Percentiles rank a stretch among this genome's conserved stretches.
Conservation (phyloP, 2,888 invertebrate species). For the Malthinus flaveolus region DNA sequence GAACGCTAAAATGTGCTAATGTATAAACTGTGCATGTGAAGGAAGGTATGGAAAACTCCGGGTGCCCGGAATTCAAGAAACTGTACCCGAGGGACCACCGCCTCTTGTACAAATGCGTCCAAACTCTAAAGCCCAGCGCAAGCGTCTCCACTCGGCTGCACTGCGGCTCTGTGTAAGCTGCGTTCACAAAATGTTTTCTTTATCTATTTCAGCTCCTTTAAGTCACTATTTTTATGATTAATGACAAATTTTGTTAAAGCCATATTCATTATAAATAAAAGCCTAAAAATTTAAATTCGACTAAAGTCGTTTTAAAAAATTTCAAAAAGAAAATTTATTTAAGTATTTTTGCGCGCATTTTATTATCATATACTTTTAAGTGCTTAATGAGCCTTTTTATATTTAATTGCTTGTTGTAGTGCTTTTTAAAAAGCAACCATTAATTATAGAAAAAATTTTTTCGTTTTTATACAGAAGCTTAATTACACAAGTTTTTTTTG, state of each 20-base stretch:
- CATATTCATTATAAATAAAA: too few species aligned
- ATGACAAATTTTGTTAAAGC: slow-evolving; percentile 26
- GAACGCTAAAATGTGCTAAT: slow-evolving; percentile 24
- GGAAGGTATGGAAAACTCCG: slow-evolving; percentile 39
- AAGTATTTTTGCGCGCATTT: slow-evolving; percentile 3
- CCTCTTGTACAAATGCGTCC: slow-evolving; percentile 46
- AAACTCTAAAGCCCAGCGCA: slow-evolving; percentile 38
- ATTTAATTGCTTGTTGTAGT: slow-evolving; percentile 4
- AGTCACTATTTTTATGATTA: slow-evolving; percentile 26
- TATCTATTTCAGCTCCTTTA: slow-evolving; percentile 24
- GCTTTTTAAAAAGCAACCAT: background rate
- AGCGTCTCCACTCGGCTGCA: slow-evolving; percentile 45
- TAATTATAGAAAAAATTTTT: background rate
- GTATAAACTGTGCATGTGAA: slow-evolving; percentile 47
- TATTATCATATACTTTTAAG: slow-evolving; percentile 4
- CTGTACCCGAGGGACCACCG: slow-evolving; percentile 46
- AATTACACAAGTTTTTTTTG: too few species aligned
- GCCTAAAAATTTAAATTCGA: too few species aligned
- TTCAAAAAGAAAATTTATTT: background rate
- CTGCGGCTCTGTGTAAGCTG: slow-evolving; percentile 45
- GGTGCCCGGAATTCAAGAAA: slow-evolving; percentile 48
- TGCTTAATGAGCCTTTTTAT: slow-evolving; percentile 3
- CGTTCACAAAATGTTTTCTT: slow-evolving; percentile 42
- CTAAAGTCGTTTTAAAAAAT: too few species aligned
- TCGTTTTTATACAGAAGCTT: too few species aligned